Base-by-base conservation (phyloP, 2,113 vertebrate species). In the Rhabdornis inornatus region DNA sequence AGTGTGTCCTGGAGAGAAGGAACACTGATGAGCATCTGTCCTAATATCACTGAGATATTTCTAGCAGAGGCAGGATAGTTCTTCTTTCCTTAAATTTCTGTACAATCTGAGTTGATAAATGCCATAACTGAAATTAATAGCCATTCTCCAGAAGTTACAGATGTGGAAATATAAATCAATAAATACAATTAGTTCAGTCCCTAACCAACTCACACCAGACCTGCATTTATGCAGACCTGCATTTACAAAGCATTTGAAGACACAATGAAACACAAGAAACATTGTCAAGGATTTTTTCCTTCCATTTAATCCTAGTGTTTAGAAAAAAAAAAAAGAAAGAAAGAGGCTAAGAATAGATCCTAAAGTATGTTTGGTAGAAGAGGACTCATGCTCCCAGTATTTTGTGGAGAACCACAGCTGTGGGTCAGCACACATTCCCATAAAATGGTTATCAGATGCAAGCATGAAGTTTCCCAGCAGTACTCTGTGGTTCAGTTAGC, bases 371-470 rank as follows among this genome's bases (percentile, higher is more conserved):
- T 94, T 88, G 71, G 85, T 71, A 60, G 60, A 95, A 74, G 44
- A 95, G 64, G 61, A 83, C 60, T 95, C 88, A 90, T 90, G 83
- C 88, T 96, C 56, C 85, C 88, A 97, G 79, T 52, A 95, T 94
- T 96, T 94, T 95, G 96, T 0, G 95, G 96, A 77, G 83, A 96
- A 89, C 95, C 96, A 88, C 94, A 96, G 94, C 95, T 94, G 92
- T 90, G 83, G 93, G 76, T 97, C 92, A 94, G 94, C 93, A 90
- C 71, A 78, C 94, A 96, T 97, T 97, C 95, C 96, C 95, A 96
- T 96, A 94, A 97, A 97, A 97, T 96, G 79, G 88, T 90, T 96
- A 93, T 97, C 96, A 96, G 94, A 97, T 94, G 93, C 70, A 95
- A 93, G 79, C 52, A 90, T 90, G 87, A 83, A 92, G 63, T 80